Conservation (phyloP, 2,113 vertebrate species). For the Parotia lawesii region DNA sequence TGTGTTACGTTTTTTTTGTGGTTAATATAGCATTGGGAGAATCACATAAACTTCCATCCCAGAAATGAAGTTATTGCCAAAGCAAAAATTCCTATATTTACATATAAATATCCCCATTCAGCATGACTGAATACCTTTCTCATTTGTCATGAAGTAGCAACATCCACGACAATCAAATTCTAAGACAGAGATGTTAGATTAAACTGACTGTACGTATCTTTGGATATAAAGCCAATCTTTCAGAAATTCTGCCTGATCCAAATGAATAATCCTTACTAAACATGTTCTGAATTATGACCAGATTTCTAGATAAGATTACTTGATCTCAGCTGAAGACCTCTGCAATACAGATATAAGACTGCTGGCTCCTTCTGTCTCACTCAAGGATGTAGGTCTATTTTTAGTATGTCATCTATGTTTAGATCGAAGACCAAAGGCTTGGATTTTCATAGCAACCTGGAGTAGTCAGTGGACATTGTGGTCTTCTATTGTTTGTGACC, state of each 20-base stretch:
- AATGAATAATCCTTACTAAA: slow-evolving; percentile 37
- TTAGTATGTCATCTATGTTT: background rate
- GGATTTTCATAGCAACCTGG: slow-evolving; percentile 27
- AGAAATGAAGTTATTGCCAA: slow-evolving; percentile 60
- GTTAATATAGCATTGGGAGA: slow-evolving; percentile 51
- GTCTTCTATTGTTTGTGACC: background rate
- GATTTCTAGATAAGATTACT: slow-evolving; percentile 13
- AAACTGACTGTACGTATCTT: slow-evolving; percentile 53
- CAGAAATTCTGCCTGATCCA: slow-evolving; percentile 43
- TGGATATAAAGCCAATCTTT: slow-evolving; percentile 51
- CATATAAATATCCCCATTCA: slow-evolving; percentile 73
- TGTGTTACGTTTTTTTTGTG: background rate
- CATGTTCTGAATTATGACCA: slow-evolving; percentile 22
- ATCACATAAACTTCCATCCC: slow-evolving; percentile 40
- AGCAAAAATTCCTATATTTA: slow-evolving; percentile 69
- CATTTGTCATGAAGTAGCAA: slow-evolving; percentile 61
- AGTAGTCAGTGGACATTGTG: slow-evolving; percentile 31
- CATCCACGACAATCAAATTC: slow-evolving; percentile 55
- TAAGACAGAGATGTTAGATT: slow-evolving; percentile 68
- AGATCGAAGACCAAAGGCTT: slow-evolving; percentile 6
- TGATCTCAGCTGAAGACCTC: background rate
- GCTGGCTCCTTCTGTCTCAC: background rate
- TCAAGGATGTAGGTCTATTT: background rate
- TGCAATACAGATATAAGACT: background rate
- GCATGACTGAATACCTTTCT: slow-evolving; percentile 63